Percentiles rank a stretch among this genome's conserved stretches.
phyloP scores from a whole-genome alignment of 2,797 vertebrate species.

The Tragopan temminckii region DNA sequence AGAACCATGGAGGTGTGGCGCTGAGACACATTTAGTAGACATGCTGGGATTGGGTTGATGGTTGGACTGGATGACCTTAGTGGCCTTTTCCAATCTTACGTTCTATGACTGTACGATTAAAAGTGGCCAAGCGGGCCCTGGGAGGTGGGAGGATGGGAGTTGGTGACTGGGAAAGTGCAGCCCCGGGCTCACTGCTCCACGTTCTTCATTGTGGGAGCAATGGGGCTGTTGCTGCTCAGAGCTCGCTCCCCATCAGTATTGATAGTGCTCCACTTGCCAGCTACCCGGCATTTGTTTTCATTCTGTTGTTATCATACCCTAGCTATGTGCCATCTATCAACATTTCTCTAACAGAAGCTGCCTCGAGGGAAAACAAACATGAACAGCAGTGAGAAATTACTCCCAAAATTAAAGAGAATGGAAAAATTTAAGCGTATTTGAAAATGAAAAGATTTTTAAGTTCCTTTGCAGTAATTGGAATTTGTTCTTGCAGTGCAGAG shows the following conservation, averaged over 20 bases:
- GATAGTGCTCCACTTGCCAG: not conserved
- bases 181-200: rapidly evolving
- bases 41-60: no score
- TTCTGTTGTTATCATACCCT: not conserved
- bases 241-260: not conserved
- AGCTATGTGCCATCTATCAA: not conserved
- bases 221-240: not conserved
- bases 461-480: conserved; percentile 13
- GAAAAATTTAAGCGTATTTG: rapidly evolving
- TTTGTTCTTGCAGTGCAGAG: not conserved
- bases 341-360: not conserved
- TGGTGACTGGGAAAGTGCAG: not conserved
- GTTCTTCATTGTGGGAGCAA: not conserved
- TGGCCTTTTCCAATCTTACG: no score
- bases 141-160: not conserved
- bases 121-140: not conserved
- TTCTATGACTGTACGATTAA: no score
- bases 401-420: conserved; percentile 3
- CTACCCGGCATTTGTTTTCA: not conserved
- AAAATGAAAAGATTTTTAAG: not conserved
- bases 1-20: no score
- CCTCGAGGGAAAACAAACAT: conserved; percentile 4
- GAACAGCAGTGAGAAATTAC: not conserved
- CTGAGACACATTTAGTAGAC: no score
- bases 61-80: no score